Conservation (phyloP, 2,113 vertebrate genomes). For the Puffinus mauretanicus region DNA sequence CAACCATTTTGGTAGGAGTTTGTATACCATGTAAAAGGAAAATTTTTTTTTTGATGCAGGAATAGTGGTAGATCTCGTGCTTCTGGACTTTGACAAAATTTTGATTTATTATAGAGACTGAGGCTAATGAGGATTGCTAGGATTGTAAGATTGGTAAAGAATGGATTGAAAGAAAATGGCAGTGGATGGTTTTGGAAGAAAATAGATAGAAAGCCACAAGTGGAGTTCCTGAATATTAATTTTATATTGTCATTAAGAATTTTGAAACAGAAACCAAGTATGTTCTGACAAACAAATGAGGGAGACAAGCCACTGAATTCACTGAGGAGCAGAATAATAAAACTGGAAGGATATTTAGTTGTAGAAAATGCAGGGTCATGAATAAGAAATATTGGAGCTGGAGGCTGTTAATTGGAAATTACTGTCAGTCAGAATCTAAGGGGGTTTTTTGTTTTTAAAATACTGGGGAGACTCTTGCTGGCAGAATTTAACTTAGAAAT, state of each 20-base stretch:
- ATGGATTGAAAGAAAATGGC: not conserved
- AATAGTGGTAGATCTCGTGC: not conserved
- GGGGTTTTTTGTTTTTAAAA: not conserved
- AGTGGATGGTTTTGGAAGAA: not conserved
- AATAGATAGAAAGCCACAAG: not conserved
- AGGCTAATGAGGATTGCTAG: not conserved
- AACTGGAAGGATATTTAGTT: not conserved
- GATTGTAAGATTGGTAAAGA: not conserved
- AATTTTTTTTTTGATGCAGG: not conserved
- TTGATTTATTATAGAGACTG: not conserved
- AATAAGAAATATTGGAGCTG: not conserved
- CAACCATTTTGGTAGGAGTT: not conserved
- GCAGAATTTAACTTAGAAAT: not conserved
- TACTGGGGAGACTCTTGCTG: not conserved
- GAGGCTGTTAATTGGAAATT: conserved; percentile 18
- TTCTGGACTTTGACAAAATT: not conserved
- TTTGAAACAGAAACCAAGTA: not conserved
- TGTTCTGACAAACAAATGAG: not conserved
- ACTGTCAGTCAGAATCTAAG: not conserved
- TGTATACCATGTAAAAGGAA: not conserved
- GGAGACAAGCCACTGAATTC: not conserved
- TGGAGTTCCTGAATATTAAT: not conserved
- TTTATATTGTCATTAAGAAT: not conserved
- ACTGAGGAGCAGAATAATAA: not conserved
- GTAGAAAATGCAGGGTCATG: not conserved